Base-by-base conservation (phyloP, 2,888 invertebrate species). In the Drosophila paucipuncta region DNA sequence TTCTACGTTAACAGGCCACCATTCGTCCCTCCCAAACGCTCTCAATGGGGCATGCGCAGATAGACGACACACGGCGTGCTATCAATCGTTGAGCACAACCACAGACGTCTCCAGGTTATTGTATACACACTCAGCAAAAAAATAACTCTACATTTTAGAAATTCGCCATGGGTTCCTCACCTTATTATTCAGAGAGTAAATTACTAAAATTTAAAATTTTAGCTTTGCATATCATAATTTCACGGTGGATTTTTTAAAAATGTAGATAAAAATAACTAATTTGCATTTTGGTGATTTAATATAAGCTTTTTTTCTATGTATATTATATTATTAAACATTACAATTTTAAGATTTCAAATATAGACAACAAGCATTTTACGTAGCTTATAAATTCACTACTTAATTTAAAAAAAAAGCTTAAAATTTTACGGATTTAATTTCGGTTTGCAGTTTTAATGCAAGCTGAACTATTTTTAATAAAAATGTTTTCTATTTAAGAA, bases 41-140 rank as follows among this genome's bases (percentile, higher is more conserved):
- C 16, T 30, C 39, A 31, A 33, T 43, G 68, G 55, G 62, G 77
- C 86, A 83, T 68, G 78, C 73, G 72, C 80, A 77, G 59, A 65
- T 25, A 4, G 47, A 47, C 31, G 47, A 39, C n/a, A n/a, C 37
- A 5, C 22, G 47, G 22, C 22, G 5, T 58, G 68, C 86, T 86
- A 90, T 86, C 82, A 89, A 59, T 52, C 68, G 82, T 75, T 74
- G 73, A 67, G 71, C 16, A 47, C 6, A 22, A 7, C 7, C 30
- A 58, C 35, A 37, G 59, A 41, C 55, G 50, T 57, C 58, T 73
- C 25, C 58, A 57, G 28, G 11, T 43, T 22, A 47, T n/a, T 50
- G 4, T 53, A 25, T 9, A 4, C 16, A 47, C 47, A 25, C 22
- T 25, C 22, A 22, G 7, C 22, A 47, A 47, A 47, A 47, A 47